Percentiles rank a stretch among this genome's conserved stretches.
These are phyloP conservation scores for Struthio camelus DNA, from an alignment of 2,113 vertebrate genomes.

Conservation along the genomic window DNA sequence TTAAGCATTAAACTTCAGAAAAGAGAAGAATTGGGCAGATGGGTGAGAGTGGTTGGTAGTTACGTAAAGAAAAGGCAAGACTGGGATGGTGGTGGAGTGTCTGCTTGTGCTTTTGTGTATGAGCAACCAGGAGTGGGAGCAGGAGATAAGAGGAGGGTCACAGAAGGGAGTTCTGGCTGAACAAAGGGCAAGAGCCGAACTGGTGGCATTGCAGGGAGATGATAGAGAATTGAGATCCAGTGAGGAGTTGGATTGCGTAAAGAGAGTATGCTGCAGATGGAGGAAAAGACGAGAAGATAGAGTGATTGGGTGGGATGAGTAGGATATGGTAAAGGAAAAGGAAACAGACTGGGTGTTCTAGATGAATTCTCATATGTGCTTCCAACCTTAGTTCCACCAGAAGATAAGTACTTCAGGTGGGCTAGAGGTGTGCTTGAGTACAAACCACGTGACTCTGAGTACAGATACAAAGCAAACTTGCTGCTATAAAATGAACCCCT, in stretches of 20 bases:
- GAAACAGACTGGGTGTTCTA: neutral
- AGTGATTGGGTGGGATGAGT: neutral
- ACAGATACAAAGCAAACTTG: neutral
- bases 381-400: neutral
- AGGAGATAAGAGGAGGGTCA: neutral
- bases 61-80: neutral
- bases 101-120: neutral
- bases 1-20: neutral
- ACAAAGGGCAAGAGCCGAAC: neutral
- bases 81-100: neutral
- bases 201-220: neutral
- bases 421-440: neutral
- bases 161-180: neutral
- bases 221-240: neutral
- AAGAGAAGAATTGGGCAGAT: neutral
- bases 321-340: neutral
- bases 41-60: neutral
- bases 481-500: neutral
- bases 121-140: neutral
- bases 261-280: neutral
- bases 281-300: neutral
- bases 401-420: neutral
- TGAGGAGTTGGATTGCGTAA: neutral
- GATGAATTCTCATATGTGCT: neutral
- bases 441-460: rapidly evolving